phyloP scores from a whole-genome alignment of 2,888 invertebrate species.

The Cheilosia vulpina region DNA sequence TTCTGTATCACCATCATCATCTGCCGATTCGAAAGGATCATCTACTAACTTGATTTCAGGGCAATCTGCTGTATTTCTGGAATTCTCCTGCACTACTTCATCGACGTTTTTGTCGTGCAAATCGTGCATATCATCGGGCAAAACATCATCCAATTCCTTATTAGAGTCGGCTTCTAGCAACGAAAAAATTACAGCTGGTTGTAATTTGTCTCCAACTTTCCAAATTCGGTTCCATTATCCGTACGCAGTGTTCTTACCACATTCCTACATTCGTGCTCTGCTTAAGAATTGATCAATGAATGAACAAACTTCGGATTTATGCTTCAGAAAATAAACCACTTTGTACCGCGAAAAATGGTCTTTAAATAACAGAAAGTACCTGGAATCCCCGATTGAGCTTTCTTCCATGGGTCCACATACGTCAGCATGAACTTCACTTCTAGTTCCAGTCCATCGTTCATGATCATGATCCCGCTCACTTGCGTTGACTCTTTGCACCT shows the following conservation, averaged over 20 bases:
- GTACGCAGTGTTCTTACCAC: conserved; percentile 75
- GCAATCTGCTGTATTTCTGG: no score
- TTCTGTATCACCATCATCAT: not conserved
- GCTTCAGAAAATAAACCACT: conserved; percentile 68
- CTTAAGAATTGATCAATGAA: no score
- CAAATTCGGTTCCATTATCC: conserved; percentile 76
- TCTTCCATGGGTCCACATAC: conserved; percentile 68
- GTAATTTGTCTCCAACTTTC: not conserved
- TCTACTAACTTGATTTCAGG: no score
- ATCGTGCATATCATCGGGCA: not conserved
- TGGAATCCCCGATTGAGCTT: conserved; percentile 55
- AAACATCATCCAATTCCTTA: not conserved
- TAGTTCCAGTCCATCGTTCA: conserved; percentile 29
- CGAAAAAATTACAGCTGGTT: not conserved
- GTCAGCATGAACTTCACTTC: conserved; percentile 54
- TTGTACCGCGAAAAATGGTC: conserved; percentile 62
- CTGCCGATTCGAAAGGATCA: no score
- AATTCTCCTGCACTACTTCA: not conserved
- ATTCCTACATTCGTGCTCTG: conserved; percentile 64
- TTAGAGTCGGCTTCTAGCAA: not conserved
- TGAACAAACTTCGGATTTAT: conserved; percentile 47
- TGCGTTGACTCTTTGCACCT: not conserved
- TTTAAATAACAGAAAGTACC: conserved; percentile 68
- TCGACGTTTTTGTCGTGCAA: not conserved
- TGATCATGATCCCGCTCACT: not conserved